These are phyloP conservation scores for Zaprionus capensis DNA, from an alignment of 1,140 invertebrate genomes.

Conservation along the genomic window DNA sequence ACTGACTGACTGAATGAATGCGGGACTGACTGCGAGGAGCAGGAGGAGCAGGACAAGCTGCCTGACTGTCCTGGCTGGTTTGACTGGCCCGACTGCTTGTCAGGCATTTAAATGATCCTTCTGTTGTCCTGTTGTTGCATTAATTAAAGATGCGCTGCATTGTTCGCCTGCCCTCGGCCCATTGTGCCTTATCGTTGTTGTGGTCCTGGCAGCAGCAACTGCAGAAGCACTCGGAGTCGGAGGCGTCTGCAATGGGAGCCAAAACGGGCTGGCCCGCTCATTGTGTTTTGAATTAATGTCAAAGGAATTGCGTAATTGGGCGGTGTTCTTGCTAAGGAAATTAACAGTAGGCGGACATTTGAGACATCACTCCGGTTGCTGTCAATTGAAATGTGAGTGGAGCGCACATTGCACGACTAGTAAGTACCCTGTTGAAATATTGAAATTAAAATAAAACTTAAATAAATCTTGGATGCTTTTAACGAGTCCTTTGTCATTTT, in stretches of 20 bases:
- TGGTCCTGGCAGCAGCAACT: conserved; percentile 15
- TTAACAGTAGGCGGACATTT: conserved; percentile 35
- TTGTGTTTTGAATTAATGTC: conserved; percentile 64
- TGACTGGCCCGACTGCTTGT: conserved; percentile 18
- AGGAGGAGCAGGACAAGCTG: neutral
- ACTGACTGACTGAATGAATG: conserved; percentile 10
- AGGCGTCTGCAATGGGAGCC: neutral
- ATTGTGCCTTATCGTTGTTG: conserved; percentile 16
- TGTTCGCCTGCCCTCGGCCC: conserved; percentile 33
- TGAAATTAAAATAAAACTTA: neutral
- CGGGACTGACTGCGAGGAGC: conserved; percentile 2
- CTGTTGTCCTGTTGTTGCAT: conserved; percentile 43
- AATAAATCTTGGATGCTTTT: neutral
- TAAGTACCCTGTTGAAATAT: neutral
- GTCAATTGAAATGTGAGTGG: conserved; percentile 10
- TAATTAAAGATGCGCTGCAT: conserved; percentile 69
- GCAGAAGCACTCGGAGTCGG: neutral
- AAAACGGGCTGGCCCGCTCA: conserved; percentile 12
- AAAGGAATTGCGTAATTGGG: conserved; percentile 60
- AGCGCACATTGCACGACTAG: neutral
- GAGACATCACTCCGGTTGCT: neutral
- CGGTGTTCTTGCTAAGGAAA: conserved; percentile 31
- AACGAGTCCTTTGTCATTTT: neutral
- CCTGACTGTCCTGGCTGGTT: conserved; percentile 1
- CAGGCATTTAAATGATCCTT: conserved; percentile 57